Percentiles rank a stretch among this genome's conserved stretches.
phyloP scores from a whole-genome alignment of 2,113 vertebrate genomes.

The Chaetorhynchus papuensis region DNA sequence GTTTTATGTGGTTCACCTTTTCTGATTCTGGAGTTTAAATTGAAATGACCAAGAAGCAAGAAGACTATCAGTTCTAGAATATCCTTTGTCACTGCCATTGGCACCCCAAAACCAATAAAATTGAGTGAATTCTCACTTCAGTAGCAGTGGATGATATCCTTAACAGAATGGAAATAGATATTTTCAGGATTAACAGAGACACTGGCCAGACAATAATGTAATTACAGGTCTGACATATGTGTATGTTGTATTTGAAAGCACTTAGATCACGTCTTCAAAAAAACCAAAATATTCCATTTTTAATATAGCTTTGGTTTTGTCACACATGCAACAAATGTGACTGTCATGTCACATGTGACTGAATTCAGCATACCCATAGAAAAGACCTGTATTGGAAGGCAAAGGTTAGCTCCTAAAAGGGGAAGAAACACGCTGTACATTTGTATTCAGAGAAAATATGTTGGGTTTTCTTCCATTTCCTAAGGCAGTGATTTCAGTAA shows the following conservation, averaged over 20 bases:
- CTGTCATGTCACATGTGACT: not conserved
- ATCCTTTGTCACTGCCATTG: not conserved
- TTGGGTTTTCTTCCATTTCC: not conserved
- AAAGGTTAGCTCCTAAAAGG: not conserved
- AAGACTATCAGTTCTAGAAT: conserved; percentile 27
- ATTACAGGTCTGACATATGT: not conserved
- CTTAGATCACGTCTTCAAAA: not conserved
- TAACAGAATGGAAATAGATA: not conserved
- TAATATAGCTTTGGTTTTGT: not conserved
- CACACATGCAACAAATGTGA: not conserved
- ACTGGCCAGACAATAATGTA: not conserved
- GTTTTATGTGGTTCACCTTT: conserved; percentile 20
- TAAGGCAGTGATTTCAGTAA: not conserved
- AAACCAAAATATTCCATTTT: not conserved
- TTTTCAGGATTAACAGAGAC: conserved; percentile 27
- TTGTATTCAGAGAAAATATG: not conserved
- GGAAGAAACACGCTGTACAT: not conserved
- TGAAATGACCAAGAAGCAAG: conserved; percentile 43
- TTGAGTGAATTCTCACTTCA: not conserved
- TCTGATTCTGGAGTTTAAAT: conserved; percentile 41
- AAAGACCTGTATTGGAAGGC: not conserved
- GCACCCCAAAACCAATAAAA: not conserved
- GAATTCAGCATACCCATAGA: not conserved
- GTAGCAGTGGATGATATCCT: not conserved
- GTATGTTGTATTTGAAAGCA: not conserved